Conservation (phyloP, 2,797 vertebrate genomes). For the Arrhamphus sclerolepis region DNA sequence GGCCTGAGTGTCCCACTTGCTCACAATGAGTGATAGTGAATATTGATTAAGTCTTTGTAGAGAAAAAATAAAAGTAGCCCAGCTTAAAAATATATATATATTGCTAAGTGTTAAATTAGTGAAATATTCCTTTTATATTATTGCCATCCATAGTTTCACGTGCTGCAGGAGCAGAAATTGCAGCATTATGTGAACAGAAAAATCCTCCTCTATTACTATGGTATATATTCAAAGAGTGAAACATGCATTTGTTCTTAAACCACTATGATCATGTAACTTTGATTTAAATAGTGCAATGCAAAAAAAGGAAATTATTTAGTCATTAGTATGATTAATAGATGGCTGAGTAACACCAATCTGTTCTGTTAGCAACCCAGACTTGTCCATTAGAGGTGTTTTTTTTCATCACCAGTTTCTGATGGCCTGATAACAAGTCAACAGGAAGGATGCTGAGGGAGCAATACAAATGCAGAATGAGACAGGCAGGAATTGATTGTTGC, state of each 20-base stretch:
- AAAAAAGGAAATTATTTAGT: conserved; percentile 22
- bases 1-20: conserved; percentile 28
- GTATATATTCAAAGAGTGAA: background rate
- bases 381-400: conserved; percentile 16
- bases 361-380: conserved; percentile 2
- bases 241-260: background rate
- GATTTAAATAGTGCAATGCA: conserved; percentile 1
- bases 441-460: conserved; percentile 22
- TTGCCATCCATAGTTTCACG: background rate
- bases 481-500: conserved; percentile 25
- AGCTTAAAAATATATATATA: conserved; percentile 7
- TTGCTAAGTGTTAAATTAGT: conserved; percentile 13
- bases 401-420: conserved; percentile 3
- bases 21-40: conserved; percentile 46
- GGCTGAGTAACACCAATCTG: conserved; percentile 33
- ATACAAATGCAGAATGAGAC: conserved; percentile 26
- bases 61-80: background rate
- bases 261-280: conserved; percentile 2
- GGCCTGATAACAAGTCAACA: conserved; percentile 24
- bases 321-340: conserved; percentile 26
- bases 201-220: background rate
- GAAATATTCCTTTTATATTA: background rate
- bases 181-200: background rate
- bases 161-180: background rate
- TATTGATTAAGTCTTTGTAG: conserved; percentile 37